These are phyloP conservation scores for Passer montanus DNA, from an alignment of 2,113 vertebrate genomes.

Conservation along the genomic window DNA sequence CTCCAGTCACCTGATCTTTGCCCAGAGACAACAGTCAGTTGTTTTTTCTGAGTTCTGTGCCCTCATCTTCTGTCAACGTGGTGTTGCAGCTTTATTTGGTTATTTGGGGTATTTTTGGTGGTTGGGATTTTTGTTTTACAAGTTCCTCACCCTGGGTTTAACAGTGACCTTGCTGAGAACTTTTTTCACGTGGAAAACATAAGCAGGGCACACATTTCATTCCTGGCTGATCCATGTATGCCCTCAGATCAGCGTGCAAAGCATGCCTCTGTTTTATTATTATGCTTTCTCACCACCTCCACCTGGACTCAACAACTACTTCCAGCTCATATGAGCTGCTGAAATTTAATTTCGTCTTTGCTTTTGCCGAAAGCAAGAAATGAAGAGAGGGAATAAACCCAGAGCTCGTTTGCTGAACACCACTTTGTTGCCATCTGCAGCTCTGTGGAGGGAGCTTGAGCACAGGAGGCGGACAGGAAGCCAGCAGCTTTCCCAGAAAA, in stretches of 20 bases:
- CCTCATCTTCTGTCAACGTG: neutral
- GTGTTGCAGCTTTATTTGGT: neutral
- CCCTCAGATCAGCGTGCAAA: neutral
- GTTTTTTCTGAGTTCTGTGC: neutral
- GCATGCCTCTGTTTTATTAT: neutral
- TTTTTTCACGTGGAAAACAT: neutral
- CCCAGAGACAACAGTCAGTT: neutral
- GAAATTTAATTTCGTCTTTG: conserved; percentile 47
- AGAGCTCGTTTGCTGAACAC: conserved; percentile 11
- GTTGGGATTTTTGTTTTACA: neutral
- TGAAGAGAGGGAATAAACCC: conserved; percentile 6
- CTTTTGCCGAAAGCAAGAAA: conserved; percentile 43
- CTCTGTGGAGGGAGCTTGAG: conserved; percentile 10
- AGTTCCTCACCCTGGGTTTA: neutral
- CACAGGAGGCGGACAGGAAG: conserved; percentile 28
- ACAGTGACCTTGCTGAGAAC: neutral
- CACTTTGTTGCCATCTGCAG: conserved; percentile 20
- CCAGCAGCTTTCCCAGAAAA: conserved; percentile 43
- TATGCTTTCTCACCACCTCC: neutral
- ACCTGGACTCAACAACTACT: conserved; percentile 7
- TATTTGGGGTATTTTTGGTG: neutral
- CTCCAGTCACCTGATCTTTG: neutral
- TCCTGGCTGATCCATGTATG: neutral
- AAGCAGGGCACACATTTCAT: neutral
- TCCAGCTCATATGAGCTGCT: neutral